phyloP scores from a whole-genome alignment of 2,888 invertebrate species.

The Spilosoma lubricipeda region DNA sequence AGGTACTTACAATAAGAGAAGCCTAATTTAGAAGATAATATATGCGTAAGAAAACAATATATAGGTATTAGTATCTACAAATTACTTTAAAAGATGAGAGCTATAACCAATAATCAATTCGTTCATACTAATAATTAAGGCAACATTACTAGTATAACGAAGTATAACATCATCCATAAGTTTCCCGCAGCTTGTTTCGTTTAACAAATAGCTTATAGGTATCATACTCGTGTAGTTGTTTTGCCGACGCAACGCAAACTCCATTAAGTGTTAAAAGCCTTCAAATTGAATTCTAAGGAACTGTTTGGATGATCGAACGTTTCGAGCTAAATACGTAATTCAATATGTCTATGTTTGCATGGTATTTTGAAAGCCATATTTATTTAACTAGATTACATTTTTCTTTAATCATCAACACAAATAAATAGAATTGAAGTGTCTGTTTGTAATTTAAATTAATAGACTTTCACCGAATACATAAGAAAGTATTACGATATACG shows the following conservation, averaged over 20 bases:
- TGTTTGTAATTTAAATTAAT: too few relatives aligned
- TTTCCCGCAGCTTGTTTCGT: conserved; percentile 3
- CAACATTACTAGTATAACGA: neutral
- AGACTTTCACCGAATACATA: too few relatives aligned
- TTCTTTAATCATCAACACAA: neutral
- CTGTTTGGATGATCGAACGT: conserved; percentile 38
- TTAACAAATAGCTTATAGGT: conserved; percentile 16
- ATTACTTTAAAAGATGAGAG: too few relatives aligned
- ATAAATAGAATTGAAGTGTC: too few relatives aligned
- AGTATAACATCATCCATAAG: neutral
- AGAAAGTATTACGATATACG: too few relatives aligned
- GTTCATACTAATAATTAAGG: too few relatives aligned
- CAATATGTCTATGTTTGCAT: neutral
- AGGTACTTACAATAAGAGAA: too few relatives aligned
- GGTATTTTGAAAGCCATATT: neutral
- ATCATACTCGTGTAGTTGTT: conserved; percentile 41
- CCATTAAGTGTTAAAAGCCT: conserved; percentile 56
- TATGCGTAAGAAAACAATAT: too few relatives aligned
- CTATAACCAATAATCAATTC: too few relatives aligned
- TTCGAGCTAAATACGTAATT: neutral
- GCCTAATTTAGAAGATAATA: too few relatives aligned
- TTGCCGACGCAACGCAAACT: conserved; percentile 43
- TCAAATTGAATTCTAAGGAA: conserved; percentile 52
- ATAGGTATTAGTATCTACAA: too few relatives aligned
- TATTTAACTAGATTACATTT: neutral